Conservation (phyloP, 2,113 vertebrate genomes). For the Zosterops hypoxanthus region DNA sequence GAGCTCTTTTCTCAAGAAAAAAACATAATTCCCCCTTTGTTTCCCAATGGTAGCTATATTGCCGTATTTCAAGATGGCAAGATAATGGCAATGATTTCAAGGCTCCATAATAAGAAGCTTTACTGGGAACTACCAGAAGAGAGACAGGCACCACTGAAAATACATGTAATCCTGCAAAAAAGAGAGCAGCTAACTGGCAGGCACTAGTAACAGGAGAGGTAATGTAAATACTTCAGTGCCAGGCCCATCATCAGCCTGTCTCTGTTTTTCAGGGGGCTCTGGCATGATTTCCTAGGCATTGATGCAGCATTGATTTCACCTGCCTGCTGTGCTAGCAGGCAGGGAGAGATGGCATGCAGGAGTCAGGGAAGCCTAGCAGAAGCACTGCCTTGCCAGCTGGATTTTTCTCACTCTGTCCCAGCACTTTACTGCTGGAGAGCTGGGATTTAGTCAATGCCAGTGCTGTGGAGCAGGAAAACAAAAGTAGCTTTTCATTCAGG, state of each 20-base stretch:
- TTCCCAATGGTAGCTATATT: neutral
- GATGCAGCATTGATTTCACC: neutral
- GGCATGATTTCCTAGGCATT: neutral
- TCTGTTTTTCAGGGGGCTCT: neutral
- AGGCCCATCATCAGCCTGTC: neutral
- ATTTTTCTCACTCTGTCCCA: neutral
- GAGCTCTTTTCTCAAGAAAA: neutral
- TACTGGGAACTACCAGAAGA: neutral
- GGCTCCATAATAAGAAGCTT: neutral
- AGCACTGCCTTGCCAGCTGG: rapidly evolving
- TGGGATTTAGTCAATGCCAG: neutral
- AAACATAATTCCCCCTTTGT: neutral
- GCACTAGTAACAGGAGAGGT: neutral
- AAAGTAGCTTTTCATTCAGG: slow-evolving; percentile 21
- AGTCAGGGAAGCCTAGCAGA: neutral
- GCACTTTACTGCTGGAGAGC: neutral
- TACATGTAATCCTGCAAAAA: neutral
- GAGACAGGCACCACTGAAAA: neutral
- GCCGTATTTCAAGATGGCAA: neutral
- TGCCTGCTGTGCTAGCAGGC: neutral
- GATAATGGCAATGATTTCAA: neutral
- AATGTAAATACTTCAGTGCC: neutral
- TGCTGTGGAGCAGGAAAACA: slow-evolving; percentile 21
- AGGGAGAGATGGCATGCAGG: neutral
- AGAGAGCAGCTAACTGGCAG: neutral